Conservation (phyloP, 53 echinoderm and acorn worm genomes). For the Henricia sp. region DNA sequence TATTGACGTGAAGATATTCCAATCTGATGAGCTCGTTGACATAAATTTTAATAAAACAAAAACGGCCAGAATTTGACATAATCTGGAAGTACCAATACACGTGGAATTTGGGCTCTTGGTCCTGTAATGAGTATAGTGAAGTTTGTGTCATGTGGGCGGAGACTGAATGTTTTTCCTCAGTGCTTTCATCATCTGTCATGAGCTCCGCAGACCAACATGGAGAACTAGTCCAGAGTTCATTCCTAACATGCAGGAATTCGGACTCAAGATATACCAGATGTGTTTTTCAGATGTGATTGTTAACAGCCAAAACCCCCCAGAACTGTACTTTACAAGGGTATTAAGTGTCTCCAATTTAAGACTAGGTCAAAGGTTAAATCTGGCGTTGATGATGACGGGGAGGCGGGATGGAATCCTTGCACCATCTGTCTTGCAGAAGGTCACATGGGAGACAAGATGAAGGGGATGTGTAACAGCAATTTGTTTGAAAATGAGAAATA, state of each 20-base stretch:
- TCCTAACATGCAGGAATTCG: not conserved
- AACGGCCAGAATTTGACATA: too few relatives aligned
- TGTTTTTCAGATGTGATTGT: not conserved
- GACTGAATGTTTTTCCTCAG: conserved; percentile 14
- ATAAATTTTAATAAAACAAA: too few relatives aligned
- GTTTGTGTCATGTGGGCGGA: too few relatives aligned
- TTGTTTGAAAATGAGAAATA: not conserved
- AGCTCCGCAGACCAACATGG: not conserved
- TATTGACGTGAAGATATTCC: too few relatives aligned
- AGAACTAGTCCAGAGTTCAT: not conserved
- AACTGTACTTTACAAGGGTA: not conserved
- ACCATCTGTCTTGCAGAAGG: not conserved
- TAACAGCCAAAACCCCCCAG: not conserved
- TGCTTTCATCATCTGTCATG: not conserved
- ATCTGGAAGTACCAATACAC: too few relatives aligned
- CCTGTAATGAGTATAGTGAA: too few relatives aligned
- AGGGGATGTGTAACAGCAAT: not conserved
- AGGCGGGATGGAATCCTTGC: not conserved
- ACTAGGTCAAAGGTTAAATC: not conserved
- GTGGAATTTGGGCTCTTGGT: too few relatives aligned
- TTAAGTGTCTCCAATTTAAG: too few relatives aligned
- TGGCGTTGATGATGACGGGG: not conserved
- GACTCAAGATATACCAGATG: conserved; percentile 35
- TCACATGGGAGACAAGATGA: not conserved
- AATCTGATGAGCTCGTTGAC: too few relatives aligned